A percentile compares a stretch with the other conserved stretches of the same genome.
phyloP scores from a whole-genome alignment of 2,797 vertebrate genomes.

The Delichon dasypus region DNA sequence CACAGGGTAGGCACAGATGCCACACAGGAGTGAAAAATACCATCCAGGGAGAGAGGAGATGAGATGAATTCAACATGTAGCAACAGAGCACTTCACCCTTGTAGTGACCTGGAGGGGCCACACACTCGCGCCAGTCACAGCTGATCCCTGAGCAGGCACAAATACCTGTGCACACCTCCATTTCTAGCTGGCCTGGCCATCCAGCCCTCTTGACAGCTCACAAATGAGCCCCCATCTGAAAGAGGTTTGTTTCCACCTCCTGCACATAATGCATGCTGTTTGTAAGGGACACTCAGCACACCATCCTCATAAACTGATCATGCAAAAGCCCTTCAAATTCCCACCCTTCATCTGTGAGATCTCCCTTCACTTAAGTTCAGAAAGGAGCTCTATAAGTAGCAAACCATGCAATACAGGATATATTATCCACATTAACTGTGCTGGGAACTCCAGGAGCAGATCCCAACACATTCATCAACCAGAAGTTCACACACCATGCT shows the following conservation, averaged over 20 bases:
- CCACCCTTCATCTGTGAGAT: background rate
- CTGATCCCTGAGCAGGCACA: background rate
- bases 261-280: background rate
- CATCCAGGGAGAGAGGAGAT: background rate
- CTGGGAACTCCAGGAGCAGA: background rate
- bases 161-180: background rate
- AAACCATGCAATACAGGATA: background rate
- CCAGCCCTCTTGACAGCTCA: background rate
- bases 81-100: background rate
- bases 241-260: background rate
- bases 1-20: background rate
- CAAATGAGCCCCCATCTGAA: background rate
- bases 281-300: background rate
- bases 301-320: background rate
- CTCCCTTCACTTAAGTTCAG: background rate
- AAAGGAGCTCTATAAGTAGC: background rate
- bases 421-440: background rate
- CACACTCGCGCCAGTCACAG: background rate
- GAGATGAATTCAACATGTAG: background rate
- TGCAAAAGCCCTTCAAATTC: background rate
- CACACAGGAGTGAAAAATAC: background rate
- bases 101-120: background rate
- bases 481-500: conserved; percentile 21
- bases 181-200: background rate
- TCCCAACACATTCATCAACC: background rate